Conservation (phyloP, 2,113 vertebrate genomes). For the Petrocephalus microphthalmus region DNA sequence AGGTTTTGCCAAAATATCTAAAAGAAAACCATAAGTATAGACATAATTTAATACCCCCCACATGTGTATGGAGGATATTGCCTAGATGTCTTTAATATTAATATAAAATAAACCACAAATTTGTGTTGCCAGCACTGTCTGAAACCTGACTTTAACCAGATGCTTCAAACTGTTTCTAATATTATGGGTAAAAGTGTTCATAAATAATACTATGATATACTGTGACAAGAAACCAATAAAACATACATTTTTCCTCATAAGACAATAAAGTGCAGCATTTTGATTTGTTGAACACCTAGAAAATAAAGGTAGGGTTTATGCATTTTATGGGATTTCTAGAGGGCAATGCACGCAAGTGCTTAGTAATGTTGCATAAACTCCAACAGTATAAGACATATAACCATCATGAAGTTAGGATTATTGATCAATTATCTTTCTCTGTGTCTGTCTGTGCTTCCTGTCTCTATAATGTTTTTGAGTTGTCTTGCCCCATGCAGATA, state of each 20-base stretch:
- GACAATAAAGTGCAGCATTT: neutral
- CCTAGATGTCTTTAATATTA: neutral
- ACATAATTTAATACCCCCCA: neutral
- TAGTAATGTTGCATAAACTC: neutral
- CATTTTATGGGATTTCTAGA: neutral
- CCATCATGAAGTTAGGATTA: too few species aligned
- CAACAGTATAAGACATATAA: neutral
- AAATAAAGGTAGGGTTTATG: neutral
- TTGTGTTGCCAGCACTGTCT: neutral
- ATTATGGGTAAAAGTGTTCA: neutral
- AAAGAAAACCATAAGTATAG: neutral
- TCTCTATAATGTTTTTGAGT: too few species aligned
- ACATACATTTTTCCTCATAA: neutral
- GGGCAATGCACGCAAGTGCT: neutral
- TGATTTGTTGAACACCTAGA: neutral
- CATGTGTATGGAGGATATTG: neutral
- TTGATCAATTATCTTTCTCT: too few species aligned
- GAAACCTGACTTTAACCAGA: neutral
- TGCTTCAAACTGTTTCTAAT: neutral
- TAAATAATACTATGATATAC: neutral
- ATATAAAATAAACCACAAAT: neutral
- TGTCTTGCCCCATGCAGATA: too few species aligned
- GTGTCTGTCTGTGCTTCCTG: too few species aligned
- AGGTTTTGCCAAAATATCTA: neutral
- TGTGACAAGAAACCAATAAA: neutral